Evolutionary conservation across 2,888 invertebrate genomes (phyloP).

Genomic region (Cylloceria caligata): DNA sequence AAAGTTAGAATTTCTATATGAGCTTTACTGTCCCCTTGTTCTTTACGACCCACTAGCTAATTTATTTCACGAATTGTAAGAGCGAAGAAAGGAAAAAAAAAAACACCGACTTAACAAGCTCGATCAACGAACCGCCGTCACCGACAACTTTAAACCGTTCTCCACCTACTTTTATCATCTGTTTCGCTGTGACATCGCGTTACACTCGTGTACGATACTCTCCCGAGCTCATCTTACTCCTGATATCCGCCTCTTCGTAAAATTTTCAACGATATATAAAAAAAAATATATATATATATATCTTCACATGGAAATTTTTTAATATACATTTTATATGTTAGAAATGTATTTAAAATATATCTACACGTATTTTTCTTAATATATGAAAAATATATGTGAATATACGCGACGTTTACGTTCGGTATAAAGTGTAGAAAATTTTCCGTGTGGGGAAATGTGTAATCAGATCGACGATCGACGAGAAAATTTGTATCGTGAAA

Average conservation of each 20-base stretch:
- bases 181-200: not conserved
- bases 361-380: conserved; percentile 10
- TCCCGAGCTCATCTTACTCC: conserved; percentile 21
- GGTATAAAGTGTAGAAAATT: not conserved
- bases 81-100: conserved; percentile 22
- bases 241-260: conserved; percentile 13
- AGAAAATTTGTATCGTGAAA: no score
- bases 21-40: conserved; percentile 46
- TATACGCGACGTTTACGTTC: not conserved
- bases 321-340: not conserved
- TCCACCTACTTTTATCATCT: not conserved
- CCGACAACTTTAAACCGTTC: not conserved
- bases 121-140: conserved; percentile 45
- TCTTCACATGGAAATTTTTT: not conserved
- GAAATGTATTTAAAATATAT: not conserved
- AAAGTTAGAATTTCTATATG: conserved; percentile 47
- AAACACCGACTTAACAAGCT: conserved; percentile 12
- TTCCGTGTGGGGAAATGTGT: not conserved
- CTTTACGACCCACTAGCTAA: conserved; percentile 34
- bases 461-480: conserved; percentile 34
- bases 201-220: conserved; percentile 21
- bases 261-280: conserved; percentile 26
- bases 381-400: not conserved
- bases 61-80: conserved; percentile 18
- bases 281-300: not conserved